A percentile compares a stretch with the other conserved stretches of the same genome.
These are phyloP conservation scores for Halichoerus grypus DNA, from an alignment of 2,113 vertebrate genomes.

Conservation along the genomic window DNA sequence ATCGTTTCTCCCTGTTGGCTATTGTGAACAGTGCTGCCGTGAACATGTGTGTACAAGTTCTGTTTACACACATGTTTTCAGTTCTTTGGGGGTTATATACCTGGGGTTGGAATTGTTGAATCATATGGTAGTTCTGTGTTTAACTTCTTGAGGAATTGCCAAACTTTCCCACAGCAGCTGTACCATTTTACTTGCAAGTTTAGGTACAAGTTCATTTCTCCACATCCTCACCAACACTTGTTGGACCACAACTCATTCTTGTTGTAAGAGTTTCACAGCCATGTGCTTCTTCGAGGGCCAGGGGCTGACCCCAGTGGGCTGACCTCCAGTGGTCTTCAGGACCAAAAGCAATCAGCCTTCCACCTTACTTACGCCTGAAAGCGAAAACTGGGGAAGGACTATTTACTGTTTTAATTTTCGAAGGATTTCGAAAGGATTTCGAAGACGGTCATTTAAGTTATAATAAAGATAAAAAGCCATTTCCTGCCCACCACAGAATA, in stretches of 20 bases:
- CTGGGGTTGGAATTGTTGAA: not conserved
- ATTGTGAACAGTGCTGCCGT: not conserved
- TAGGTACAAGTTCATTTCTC: not conserved
- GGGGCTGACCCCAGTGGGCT: not conserved
- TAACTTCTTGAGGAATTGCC: not conserved
- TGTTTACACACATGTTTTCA: not conserved
- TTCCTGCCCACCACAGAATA: slow-evolving; percentile 54
- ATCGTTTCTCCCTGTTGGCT: not conserved
- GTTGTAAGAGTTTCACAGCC: not conserved
- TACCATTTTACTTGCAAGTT: not conserved
- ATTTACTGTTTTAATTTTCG: slow-evolving; percentile 25
- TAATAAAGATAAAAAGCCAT: slow-evolving; percentile 74
- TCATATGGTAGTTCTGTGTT: not conserved
- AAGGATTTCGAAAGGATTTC: slow-evolving; percentile 36
- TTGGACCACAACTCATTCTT: not conserved
- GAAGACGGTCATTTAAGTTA: slow-evolving; percentile 58
- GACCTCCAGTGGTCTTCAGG: not conserved
- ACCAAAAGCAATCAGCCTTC: not conserved
- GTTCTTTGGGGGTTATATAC: not conserved
- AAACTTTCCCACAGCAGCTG: not conserved
- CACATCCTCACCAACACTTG: not conserved
- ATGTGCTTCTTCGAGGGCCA: not conserved
- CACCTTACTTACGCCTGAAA: not conserved
- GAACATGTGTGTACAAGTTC: not conserved
- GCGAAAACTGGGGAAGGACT: not conserved